Evolutionary conservation across 2,888 invertebrate species (phyloP), one percentile per base, ranked within the genome.

Genomic region (Cephus pulcher): DNA sequence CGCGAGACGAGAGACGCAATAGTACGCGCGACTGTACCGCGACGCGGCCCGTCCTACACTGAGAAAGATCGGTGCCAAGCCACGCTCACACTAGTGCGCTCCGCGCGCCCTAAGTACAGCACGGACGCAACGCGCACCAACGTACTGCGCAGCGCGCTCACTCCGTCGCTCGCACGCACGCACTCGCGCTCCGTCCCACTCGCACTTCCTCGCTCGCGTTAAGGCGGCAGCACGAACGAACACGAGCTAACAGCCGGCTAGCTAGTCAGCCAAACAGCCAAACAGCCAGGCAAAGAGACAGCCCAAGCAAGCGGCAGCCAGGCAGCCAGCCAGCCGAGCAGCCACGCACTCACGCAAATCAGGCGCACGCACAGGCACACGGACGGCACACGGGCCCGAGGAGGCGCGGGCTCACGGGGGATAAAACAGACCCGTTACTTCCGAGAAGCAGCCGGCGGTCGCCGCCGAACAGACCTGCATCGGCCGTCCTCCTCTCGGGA

Each of bases 371-470:
- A 80, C 76, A 77, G 80, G 80, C 79, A 80, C 80, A 78, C 77
- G 77, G 73, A 75, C 15, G 15, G 34, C 37, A 73, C 76, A 40
- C 70, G 30, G 71, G 56, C 76, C 71, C 75, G 79, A 76, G 75
- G 79, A 79, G 81, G 81, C 81, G 79, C 74, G 82, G 80, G 81
- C 76, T 80, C 77, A 81, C 80, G 81, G 84, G 84, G 84, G 84
- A 83, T 85, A 85, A 87, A 86, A 87, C 88, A 88, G 89, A 90
- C 89, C 90, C 90, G 90, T 90, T 90, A 90, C 86, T 90, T 89
- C 89, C 89, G 85, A 87, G 90, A 90, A 89, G 86, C 88, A 87
- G 89, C 86, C 86, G 85, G 81, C 81, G 82, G 82, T 86, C 85
- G 85, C 88, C 88, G 89, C 87, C 88, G 89, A 89, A 89, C 89